Evolutionary conservation across 2,888 invertebrate species (phyloP).

Genomic region (Polymixis lichenea): DNA sequence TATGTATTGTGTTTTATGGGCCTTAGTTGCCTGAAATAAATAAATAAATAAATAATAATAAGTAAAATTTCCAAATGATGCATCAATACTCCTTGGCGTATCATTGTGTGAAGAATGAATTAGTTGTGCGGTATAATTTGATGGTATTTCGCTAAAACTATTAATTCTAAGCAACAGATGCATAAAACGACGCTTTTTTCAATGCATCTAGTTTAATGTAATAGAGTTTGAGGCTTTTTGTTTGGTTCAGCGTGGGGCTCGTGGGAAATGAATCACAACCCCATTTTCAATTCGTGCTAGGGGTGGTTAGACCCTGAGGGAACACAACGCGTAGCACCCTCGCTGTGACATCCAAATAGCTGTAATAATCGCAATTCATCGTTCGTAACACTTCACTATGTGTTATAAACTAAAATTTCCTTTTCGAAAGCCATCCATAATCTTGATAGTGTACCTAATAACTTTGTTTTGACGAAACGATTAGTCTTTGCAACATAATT

Average conservation of each 20-base stretch:
- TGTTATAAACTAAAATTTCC: constrained; percentile 61
- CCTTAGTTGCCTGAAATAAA: no score
- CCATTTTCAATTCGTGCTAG: constrained; percentile 86
- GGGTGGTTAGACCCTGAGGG: constrained; percentile 81
- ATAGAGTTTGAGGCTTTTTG: constrained; percentile 82
- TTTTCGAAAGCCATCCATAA: constrained; percentile 43
- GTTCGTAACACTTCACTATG: constrained; percentile 72
- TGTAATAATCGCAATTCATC: constrained; percentile 86
- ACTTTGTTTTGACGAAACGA: constrained; percentile 33
- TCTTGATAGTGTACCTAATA: constrained; percentile 23
- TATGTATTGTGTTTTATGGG: no score
- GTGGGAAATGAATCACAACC: constrained; percentile 90
- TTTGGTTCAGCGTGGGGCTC: constrained; percentile 80
- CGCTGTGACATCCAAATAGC: constrained; percentile 84
- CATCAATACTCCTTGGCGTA: constrained; percentile 64
- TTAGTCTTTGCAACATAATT: constrained; percentile 36
- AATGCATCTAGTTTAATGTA: constrained; percentile 74
- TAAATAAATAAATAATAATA: no score
- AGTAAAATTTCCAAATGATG: constrained; percentile 33
- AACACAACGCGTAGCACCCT: constrained; percentile 83
- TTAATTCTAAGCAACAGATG: constrained; percentile 63
- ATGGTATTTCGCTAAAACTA: constrained; percentile 43
- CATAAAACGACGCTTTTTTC: constrained; percentile 68
- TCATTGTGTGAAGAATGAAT: constrained; percentile 72
- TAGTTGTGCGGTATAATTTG: constrained; percentile 63